Evolutionary conservation across 2,113 vertebrate genomes (phyloP).

Genomic region (Stigmatopora nigra): DNA sequence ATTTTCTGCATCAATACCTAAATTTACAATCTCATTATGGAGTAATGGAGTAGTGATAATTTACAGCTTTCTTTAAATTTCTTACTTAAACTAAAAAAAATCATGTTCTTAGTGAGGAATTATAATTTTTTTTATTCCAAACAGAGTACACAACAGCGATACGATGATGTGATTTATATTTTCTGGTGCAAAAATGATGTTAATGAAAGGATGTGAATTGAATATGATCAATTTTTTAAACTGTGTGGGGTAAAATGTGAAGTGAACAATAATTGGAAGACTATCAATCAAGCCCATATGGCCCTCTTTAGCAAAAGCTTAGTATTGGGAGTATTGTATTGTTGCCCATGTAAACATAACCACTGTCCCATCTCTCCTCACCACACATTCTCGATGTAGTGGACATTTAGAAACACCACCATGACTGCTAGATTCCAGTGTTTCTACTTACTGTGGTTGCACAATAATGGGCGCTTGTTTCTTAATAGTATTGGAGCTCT

Average conservation of each 20-base stretch:
- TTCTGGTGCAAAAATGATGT: too few relatives aligned
- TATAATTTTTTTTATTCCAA: neutral
- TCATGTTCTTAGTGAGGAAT: neutral
- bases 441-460: constrained; percentile 41
- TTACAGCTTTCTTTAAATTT: neutral
- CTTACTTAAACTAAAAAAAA: neutral
- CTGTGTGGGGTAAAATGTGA: neutral
- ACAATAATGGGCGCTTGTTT: constrained; percentile 49
- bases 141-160: neutral
- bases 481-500: constrained; percentile 20
- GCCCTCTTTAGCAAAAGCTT: neutral
- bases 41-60: neutral
- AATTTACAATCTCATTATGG: neutral
- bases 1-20: neutral
- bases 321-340: neutral
- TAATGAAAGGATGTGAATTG: neutral
- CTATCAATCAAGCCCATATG: neutral
- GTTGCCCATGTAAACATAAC: constrained; percentile 3
- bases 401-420: constrained; percentile 36
- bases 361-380: constrained; percentile 2
- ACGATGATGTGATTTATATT: neutral
- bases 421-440: constrained; percentile 34
- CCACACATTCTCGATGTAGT: neutral
- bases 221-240: neutral
- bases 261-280: neutral